Evolutionary conservation across 2,797 vertebrate genomes (phyloP).

Genomic region (Sebastes itinus): DNA sequence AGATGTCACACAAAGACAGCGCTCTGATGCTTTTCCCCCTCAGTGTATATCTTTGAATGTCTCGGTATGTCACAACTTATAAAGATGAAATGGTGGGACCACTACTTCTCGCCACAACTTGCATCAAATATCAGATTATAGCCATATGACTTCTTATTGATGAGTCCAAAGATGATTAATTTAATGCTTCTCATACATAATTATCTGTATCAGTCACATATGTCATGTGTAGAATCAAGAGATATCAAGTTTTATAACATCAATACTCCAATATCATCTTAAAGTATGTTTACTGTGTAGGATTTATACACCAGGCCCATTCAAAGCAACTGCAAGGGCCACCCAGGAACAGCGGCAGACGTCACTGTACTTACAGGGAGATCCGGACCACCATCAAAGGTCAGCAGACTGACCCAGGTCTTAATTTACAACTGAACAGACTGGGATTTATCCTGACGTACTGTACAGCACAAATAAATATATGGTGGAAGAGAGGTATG

Average conservation of each 20-base stretch:
- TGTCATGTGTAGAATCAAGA: conserved; percentile 4
- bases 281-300: conserved; percentile 46
- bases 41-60: conserved; percentile 27
- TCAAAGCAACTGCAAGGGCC: conserved; percentile 69
- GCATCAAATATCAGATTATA: conserved; percentile 24
- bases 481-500: conserved; percentile 59
- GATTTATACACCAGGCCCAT: conserved; percentile 40
- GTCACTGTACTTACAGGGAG: conserved; percentile 56
- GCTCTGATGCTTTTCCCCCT: conserved; percentile 12
- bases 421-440: conserved; percentile 74
- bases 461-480: conserved; percentile 72
- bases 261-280: conserved; percentile 42
- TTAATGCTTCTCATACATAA: background rate
- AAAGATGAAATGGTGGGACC: conserved; percentile 20
- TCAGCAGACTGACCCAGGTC: conserved; percentile 74
- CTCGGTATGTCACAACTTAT: conserved; percentile 40
- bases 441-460: conserved; percentile 65
- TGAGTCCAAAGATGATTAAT: background rate
- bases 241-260: conserved; percentile 36
- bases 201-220: conserved; percentile 11
- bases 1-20: conserved; percentile 61
- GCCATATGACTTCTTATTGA: conserved; percentile 13
- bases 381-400: conserved; percentile 77
- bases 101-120: background rate
- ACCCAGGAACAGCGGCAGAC: conserved; percentile 74